Evolutionary conservation across 2,888 invertebrate genomes (phyloP), one percentile per base, ranked within the genome.

Genomic region (Nycteola revayana): DNA sequence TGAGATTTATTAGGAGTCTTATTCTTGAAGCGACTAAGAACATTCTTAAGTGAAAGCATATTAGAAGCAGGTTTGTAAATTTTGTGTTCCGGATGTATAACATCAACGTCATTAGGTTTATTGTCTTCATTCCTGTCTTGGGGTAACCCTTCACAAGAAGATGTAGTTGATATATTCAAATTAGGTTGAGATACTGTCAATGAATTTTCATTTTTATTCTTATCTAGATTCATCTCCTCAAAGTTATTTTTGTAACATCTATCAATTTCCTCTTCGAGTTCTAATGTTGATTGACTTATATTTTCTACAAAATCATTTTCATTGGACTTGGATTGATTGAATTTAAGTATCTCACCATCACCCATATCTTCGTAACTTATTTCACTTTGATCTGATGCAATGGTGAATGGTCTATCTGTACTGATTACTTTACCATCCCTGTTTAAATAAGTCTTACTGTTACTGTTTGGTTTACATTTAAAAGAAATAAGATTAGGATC

Each of bases 51-150:
- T 2, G 92, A 89, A 1, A 86, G 56, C 47, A 88, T 76, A 42
- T 86, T 91, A 28, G 89, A 87, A 0, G 91, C 90, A 26, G 93
- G 92, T 44, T 94, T 91, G 62, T 94, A 94, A 54, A 95, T 94
- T 76, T 93, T 94, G 69, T 95, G 94, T 63, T 95, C 94, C 0
- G 95, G 95, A 64, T 95, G 94, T 43, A 93, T 90, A 1, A 90
- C 77, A 68, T 78, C 89, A 48, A 75, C 77, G 60, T 53, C 86
- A 60, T 62, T 85, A 40, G 80, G 57, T 62, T 83, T 91, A 50
- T 28, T 38, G 1, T 54, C 85, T 49, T 79, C 78, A 20, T 74
- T 86, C n/a, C 71, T 76, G 3, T 90, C 85, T 24, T 67, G 43
- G 3, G 90, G 78, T 27, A 91, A 60, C 1, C 89, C 84, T 66